These are phyloP conservation scores for Hirtodrosophila histrioides DNA, from an alignment of 2,888 invertebrate genomes.

Conservation along the genomic window DNA sequence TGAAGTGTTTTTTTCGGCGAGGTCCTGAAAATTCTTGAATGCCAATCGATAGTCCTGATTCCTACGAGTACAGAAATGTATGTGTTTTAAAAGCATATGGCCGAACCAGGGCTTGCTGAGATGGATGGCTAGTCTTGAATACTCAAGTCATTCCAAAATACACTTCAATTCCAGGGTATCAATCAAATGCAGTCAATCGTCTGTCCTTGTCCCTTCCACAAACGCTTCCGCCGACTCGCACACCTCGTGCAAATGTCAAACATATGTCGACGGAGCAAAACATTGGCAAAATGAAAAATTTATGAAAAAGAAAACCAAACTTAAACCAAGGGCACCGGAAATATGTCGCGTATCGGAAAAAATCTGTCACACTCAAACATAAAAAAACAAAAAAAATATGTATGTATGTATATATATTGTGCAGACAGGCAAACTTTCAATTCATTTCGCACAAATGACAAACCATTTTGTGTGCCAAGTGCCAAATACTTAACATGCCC, in stretches of 20 bases:
- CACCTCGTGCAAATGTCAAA: slow-evolving; percentile 66
- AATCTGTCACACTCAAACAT: slow-evolving; percentile 59
- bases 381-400: slow-evolving; percentile 30
- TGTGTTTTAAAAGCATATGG: too few relatives aligned
- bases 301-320: slow-evolving; percentile 55
- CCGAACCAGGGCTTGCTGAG: too few relatives aligned
- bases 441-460: slow-evolving; percentile 68
- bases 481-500: slow-evolving; percentile 68
- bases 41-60: too few relatives aligned
- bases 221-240: slow-evolving; percentile 4
- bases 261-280: slow-evolving; percentile 74
- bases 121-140: too few relatives aligned
- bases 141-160: slow-evolving; percentile 8
- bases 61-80: too few relatives aligned
- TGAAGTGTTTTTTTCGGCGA: too few relatives aligned
- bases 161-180: slow-evolving; percentile 48
- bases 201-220: not conserved
- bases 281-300: slow-evolving; percentile 72
- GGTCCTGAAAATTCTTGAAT: too few relatives aligned
- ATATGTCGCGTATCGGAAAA: slow-evolving; percentile 47
- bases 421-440: slow-evolving; percentile 36
- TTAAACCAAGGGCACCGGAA: slow-evolving; percentile 40
- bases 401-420: slow-evolving; percentile 1
- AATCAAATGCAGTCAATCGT: slow-evolving; percentile 51
- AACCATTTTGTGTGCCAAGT: slow-evolving; percentile 64